These are phyloP conservation scores for Platorchestia sp. DNA, from an alignment of 1,140 invertebrate species.

Conservation along the genomic window DNA sequence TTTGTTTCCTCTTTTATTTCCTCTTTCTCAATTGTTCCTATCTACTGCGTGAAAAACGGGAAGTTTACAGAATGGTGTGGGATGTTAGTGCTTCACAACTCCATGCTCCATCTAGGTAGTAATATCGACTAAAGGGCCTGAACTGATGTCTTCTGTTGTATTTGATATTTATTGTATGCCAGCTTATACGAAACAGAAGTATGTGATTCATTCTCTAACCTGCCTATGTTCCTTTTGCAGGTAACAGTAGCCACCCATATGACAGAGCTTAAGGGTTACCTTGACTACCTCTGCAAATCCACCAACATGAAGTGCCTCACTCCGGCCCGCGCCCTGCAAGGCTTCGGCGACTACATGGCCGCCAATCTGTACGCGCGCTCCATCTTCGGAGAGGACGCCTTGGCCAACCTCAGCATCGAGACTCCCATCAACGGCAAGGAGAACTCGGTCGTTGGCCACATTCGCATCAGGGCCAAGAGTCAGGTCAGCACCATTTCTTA, in stretches of 20 bases:
- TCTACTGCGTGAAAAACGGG: not conserved
- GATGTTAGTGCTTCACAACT: not conserved
- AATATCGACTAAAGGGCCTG: not conserved
- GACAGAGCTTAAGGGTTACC: conserved; percentile 92
- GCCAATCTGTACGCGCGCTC: conserved; percentile 99
- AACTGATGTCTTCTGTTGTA: not conserved
- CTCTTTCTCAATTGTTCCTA: not conserved
- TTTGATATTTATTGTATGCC: not conserved
- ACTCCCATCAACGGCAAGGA: conserved; percentile 90
- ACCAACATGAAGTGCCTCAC: conserved; percentile 99
- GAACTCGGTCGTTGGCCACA: conserved; percentile 94
- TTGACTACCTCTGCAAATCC: conserved; percentile 91
- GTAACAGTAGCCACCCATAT: conserved; percentile 96
- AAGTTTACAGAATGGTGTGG: not conserved
- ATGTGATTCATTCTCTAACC: conserved; percentile 23
- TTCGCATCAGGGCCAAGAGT: conserved; percentile 97
- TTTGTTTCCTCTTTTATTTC: not conserved
- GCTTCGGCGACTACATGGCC: conserved; percentile 99
- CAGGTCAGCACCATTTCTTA: conserved; percentile 77
- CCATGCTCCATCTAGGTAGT: not conserved
- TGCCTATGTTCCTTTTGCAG: conserved; percentile 68
- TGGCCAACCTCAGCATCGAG: conserved; percentile 98
- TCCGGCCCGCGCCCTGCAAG: conserved; percentile 92
- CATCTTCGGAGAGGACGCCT: conserved; percentile 98
- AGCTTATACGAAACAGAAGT: conserved; percentile 5